Evolutionary conservation across 2,888 invertebrate species (phyloP), one percentile per base, ranked within the genome.

Genomic region (Lasioglossum malachurum): DNA sequence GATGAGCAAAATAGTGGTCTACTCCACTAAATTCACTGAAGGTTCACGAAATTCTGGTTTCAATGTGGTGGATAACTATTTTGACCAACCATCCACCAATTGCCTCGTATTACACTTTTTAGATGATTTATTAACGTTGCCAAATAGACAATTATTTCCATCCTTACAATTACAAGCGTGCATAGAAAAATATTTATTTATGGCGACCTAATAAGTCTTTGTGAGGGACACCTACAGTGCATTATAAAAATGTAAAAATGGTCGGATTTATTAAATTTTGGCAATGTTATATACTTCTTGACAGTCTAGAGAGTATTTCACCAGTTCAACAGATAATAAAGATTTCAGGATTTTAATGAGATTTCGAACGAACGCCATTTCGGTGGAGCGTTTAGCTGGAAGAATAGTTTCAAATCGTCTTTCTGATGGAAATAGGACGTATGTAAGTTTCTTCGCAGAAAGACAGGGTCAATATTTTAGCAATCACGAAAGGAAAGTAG

Each of bases 381-480:
- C 77, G 46, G 31, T 10, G 10, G 27, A 57, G 41, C 77, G 74
- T 75, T 84, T 82, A 67, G 64, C 76, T 27, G 64, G 75, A 75
- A 78, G 71, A 69, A 31, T 31, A 53, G 57, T 75, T 78, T 75
- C 7, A 75, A 71, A 83, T 83, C 75, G 80, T 80, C 46, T 64
- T 80, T 80, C 64, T 27, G 27, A 44, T 80, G 23, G 77, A 80
- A 80, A 75, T 78, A 75, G 41, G 57, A 49, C 38, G 44, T 31
- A 49, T 53, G 31, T 49, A 72, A 64, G 60, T 23, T 71, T n/a
- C 41, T n/a, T 57, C 75, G 46, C 57, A 75, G 69, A n/a, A 75
- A 78, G 80, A 31, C 76, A 23, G 69, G 69, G 79, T 79, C 79
- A 85, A 87, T 87, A 81, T 86, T 84, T 86, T 81, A 86, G 67